Base-by-base conservation (phyloP, 2,888 invertebrate genomes). In the Diadegma fenestrale region DNA sequence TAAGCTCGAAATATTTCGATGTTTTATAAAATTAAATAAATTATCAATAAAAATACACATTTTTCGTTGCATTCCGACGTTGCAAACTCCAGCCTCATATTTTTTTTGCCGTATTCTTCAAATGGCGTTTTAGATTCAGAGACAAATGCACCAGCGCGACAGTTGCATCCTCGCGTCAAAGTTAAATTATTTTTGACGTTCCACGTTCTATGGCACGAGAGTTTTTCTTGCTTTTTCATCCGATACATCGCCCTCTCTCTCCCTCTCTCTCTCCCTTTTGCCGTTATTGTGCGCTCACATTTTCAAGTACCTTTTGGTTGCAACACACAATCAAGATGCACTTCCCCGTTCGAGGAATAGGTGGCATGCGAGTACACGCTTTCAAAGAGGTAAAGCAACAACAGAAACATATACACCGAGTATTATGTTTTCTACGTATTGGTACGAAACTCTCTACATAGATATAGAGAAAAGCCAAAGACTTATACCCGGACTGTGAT, bases 401-500 rank as follows among this genome's bases (percentile, higher is more conserved):
- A 73, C 72, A 80, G 72, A 80, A 76, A 73, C 68, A 26, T 43
- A 76, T 76, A 82, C 80, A 48, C 73, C 30, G 26, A 71, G 77
- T 66, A 80, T 72, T 66, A 48, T 75, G 43, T 33, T 45, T 33
- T 41, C 64, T 26, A n/a, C n/a, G n/a, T 41, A 69, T 63, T 17
- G n/a, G 64, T 54, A 30, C 45, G 30, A 22, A 33, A 22, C 22
- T 33, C 37, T 37, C 7, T 51, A n/a, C 54, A 54, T 64, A 73
- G 19, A 64, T 51, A 58, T 77, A 64, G 45, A 41, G 58, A 48
- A 48, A 73, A 72, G 77, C 58, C 82, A 68, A 80, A 80, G 82
- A 80, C 75, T 73, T 75, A 75, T 77, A 80, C 86, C 72, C 79
- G 78, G 81, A 82, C 80, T 58, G 84, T 86, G 87, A 86, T 87